phyloP scores from a whole-genome alignment of 1,140 invertebrate genomes.

The Homarus americanus region DNA sequence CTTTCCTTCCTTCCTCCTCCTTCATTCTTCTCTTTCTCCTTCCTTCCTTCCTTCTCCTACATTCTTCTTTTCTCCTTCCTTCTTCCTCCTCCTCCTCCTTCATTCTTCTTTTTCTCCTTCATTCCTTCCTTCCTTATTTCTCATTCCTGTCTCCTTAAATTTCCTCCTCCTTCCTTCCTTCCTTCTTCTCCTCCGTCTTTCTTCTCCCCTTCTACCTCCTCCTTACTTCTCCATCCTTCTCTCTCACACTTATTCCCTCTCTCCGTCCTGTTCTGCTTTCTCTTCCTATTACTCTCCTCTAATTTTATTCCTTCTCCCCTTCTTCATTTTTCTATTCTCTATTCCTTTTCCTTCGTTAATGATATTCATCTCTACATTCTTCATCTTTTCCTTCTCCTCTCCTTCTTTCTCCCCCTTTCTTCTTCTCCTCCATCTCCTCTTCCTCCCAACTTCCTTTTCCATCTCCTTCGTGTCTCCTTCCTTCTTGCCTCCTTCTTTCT shows the following conservation, averaged over 20 bases:
- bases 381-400: not conserved
- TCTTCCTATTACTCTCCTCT: not conserved
- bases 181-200: too few species aligned
- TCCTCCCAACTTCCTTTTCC: not conserved
- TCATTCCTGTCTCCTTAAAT: not conserved
- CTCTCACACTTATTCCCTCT: not conserved
- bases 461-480: not conserved
- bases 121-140: not conserved
- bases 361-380: not conserved
- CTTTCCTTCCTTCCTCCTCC: not conserved
- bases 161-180: too few species aligned
- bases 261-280: not conserved
- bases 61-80: not conserved
- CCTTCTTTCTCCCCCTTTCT: not conserved
- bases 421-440: too few species aligned
- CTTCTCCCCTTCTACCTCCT: too few species aligned
- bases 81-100: not conserved
- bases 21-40: not conserved
- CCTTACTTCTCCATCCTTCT: not conserved
- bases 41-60: not conserved
- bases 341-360: not conserved
- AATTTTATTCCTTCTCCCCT: not conserved
- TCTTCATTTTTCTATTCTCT: not conserved
- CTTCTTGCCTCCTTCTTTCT: not conserved
- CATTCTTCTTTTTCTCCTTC: not conserved